Evolutionary conservation across 2,113 vertebrate genomes (phyloP).

Genomic region (Emydura subglobosa): DNA sequence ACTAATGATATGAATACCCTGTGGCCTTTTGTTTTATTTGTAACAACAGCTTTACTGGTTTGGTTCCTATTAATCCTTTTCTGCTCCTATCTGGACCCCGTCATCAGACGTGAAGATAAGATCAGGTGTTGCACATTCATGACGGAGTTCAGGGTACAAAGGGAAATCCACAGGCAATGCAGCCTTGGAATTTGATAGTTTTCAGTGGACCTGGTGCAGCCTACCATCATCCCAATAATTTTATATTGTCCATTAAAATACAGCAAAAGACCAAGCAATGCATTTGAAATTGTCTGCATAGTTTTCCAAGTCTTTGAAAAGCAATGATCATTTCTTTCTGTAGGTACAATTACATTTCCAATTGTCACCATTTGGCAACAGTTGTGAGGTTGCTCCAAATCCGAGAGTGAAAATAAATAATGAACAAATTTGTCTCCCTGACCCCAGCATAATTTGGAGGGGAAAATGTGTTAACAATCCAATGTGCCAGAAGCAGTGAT

Average conservation of each 20-base stretch:
- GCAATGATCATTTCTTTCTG: not conserved
- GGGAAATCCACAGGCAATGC: not conserved
- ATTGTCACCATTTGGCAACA: not conserved
- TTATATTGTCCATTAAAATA: not conserved
- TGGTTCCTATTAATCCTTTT: not conserved
- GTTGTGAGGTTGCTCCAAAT: not conserved
- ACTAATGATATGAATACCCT: not conserved
- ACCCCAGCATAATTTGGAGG: not conserved
- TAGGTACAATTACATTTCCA: not conserved
- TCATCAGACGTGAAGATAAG: not conserved
- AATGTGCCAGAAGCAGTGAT: not conserved
- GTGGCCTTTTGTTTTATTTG: not conserved
- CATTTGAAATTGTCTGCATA: not conserved
- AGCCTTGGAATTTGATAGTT: not conserved
- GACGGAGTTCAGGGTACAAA: not conserved
- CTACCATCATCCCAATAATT: not conserved
- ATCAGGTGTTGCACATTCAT: not conserved
- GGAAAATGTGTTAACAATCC: not conserved
- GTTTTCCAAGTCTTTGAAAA: not conserved
- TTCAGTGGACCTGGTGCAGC: not conserved
- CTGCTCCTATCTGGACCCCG: not conserved
- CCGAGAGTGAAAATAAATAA: not conserved
- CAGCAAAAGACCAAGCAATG: not conserved
- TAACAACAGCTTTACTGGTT: not conserved
- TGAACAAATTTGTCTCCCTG: not conserved